A percentile compares a stretch with the other conserved stretches of the same genome.
phyloP scores from a whole-genome alignment of 2,797 vertebrate species.

The Sebastes kiyomatsui region DNA sequence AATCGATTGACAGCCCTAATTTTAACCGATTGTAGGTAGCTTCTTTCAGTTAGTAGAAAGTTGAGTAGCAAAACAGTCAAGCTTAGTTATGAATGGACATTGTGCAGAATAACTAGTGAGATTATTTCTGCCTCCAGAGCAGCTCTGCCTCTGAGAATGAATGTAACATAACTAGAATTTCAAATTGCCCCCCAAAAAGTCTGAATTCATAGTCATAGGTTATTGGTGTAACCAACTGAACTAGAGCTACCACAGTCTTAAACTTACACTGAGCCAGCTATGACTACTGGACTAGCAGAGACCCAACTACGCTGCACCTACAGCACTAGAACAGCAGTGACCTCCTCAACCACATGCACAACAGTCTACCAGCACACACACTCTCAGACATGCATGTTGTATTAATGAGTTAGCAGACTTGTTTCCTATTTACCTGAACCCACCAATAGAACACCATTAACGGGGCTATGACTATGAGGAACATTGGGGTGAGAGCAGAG shows the following conservation, averaged over 20 bases:
- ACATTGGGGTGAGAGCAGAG: slow-evolving; percentile 87
- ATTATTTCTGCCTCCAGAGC: slow-evolving; percentile 29
- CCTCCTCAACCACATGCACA: slow-evolving; percentile 40
- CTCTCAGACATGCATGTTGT: slow-evolving; percentile 68
- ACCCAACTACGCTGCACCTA: slow-evolving; percentile 61
- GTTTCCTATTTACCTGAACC: slow-evolving; percentile 88
- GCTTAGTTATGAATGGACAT: not conserved
- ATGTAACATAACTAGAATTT: not conserved
- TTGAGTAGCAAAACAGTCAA: not conserved
- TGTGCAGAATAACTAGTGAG: not conserved
- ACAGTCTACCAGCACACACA: slow-evolving; percentile 49
- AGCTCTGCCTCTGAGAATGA: not conserved
- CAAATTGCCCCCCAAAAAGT: not conserved
- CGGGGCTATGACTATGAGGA: slow-evolving; percentile 86
- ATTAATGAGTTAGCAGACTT: slow-evolving; percentile 81
- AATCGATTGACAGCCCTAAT: no score
- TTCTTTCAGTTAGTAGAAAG: not conserved
- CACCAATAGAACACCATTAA: slow-evolving; percentile 89
- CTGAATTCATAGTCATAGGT: not conserved
- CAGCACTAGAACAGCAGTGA: slow-evolving; percentile 52
- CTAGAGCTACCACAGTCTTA: slow-evolving; percentile 10
- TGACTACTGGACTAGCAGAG: slow-evolving; percentile 28
- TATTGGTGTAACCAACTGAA: not conserved
- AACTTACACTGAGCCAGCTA: slow-evolving; percentile 7
- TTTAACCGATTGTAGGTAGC: not conserved